phyloP scores from a whole-genome alignment of 2,888 invertebrate species.

The Cyaniris semiargus region DNA sequence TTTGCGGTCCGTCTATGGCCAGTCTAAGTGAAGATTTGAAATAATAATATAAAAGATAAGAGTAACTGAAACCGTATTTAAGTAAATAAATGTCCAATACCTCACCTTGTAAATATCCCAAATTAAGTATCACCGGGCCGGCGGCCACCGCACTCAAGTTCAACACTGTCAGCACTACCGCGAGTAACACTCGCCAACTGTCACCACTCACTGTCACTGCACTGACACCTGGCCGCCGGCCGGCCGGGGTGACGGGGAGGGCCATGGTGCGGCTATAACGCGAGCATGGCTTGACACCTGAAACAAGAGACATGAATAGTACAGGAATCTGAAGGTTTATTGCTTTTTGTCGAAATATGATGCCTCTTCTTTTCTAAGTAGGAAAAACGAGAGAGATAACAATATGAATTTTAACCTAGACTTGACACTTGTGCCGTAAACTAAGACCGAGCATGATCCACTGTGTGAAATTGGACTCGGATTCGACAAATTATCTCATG shows the following conservation, averaged over 20 bases:
- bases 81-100: background rate
- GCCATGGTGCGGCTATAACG: slow-evolving; percentile 63
- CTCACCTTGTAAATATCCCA: slow-evolving; percentile 74
- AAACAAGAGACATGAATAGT: slow-evolving; percentile 48
- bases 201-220: slow-evolving; percentile 49
- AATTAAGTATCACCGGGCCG: slow-evolving; percentile 65
- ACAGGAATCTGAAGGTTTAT: background rate
- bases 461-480: no score
- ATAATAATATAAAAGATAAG: no score
- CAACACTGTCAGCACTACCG: slow-evolving; percentile 61
- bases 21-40: no score
- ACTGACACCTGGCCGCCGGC: slow-evolving; percentile 42
- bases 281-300: slow-evolving; percentile 48
- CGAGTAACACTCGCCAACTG: slow-evolving; percentile 56
- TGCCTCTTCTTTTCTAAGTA: no score
- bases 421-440: no score
- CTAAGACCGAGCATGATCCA: no score
- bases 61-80: no score
- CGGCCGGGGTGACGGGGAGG: slow-evolving; percentile 63
- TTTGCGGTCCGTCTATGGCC: no score
- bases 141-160: slow-evolving; percentile 59
- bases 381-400: no score
- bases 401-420: no score
- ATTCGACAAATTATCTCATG: no score
- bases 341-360: no score